Conservation (phyloP, 2,113 vertebrate genomes). For the Vireo altiloquus region DNA sequence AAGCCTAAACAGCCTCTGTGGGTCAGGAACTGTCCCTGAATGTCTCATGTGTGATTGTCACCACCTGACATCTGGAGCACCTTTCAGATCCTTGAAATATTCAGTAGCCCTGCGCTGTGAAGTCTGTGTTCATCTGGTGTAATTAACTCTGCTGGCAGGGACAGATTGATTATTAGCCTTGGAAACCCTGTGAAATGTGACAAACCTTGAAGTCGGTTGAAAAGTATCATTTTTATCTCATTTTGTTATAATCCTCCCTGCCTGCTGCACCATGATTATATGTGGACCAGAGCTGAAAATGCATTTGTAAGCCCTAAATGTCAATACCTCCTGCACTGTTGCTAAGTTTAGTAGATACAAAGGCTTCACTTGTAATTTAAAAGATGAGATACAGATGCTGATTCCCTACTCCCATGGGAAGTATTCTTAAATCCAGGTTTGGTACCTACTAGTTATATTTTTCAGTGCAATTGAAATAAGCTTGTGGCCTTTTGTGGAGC, state of each 20-base stretch:
- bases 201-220: background rate
- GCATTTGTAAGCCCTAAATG: background rate
- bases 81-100: background rate
- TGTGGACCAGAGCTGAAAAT: background rate
- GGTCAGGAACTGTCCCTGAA: background rate
- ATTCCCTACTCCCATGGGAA: rapidly evolving
- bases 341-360: background rate
- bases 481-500: background rate
- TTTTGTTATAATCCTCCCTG: background rate
- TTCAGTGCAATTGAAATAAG: background rate
- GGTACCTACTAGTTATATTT: background rate
- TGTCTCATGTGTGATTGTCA: background rate
- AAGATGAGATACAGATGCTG: background rate
- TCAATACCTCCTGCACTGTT: background rate
- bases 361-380: background rate
- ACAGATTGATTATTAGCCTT: background rate
- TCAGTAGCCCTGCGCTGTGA: background rate
- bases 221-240: background rate
- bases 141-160: background rate
- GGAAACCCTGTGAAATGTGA: background rate
- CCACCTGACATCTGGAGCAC: background rate
- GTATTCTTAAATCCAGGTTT: background rate
- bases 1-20: background rate
- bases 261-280: background rate
- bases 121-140: background rate